Evolutionary conservation across 2,113 vertebrate genomes (phyloP).

Genomic region (Tamias sibiricus): DNA sequence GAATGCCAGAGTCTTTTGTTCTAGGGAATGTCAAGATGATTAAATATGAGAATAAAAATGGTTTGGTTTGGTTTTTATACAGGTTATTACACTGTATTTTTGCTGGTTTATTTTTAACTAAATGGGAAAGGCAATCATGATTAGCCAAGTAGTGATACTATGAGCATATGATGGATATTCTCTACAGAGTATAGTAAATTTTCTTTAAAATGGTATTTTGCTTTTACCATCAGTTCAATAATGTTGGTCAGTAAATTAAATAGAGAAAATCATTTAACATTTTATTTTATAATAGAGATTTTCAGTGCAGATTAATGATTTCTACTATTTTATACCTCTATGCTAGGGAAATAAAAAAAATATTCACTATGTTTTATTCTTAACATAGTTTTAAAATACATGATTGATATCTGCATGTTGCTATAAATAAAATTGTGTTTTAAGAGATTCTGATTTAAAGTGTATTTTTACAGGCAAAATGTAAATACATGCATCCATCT

Average conservation of each 20-base stretch:
- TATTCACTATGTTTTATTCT: background rate
- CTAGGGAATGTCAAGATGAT: constrained; percentile 45
- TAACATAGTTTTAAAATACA: background rate
- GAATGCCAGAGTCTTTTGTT: background rate
- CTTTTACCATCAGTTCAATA: constrained; percentile 72
- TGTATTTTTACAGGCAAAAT: background rate
- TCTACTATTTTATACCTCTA: background rate
- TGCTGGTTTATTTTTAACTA: constrained; percentile 74
- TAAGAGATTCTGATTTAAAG: background rate
- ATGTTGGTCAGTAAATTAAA: constrained; percentile 70
- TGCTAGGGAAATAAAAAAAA: background rate
- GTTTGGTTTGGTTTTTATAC: constrained; percentile 32
- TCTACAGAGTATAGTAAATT: constrained; percentile 67
- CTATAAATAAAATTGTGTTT: background rate
- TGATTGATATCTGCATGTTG: background rate
- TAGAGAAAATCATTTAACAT: constrained; percentile 51
- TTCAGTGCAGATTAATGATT: background rate
- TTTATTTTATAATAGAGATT: constrained; percentile 25
- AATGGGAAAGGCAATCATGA: constrained; percentile 61
- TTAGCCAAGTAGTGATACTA: constrained; percentile 64
- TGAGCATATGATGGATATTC: constrained; percentile 41
- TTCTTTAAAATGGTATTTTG: constrained; percentile 75
- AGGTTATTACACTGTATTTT: constrained; percentile 64
- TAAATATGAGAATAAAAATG: constrained; percentile 40
- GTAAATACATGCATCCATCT: accelerated